Conservation (phyloP, 2,797 vertebrate species). For the Oryzias sinensis region DNA sequence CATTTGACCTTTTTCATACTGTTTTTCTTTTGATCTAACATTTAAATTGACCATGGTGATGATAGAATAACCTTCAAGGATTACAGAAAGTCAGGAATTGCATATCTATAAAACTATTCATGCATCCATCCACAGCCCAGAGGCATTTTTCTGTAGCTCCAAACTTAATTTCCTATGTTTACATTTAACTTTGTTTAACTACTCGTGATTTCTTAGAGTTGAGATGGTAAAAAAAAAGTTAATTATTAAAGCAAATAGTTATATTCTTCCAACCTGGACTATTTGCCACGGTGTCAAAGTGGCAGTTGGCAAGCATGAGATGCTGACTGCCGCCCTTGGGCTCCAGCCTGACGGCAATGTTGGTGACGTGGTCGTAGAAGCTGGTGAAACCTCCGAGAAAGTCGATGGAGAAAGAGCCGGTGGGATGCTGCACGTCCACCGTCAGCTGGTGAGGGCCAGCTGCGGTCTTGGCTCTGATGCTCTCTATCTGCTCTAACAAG, state of each 20-base stretch:
- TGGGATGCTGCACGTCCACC: conserved; percentile 88
- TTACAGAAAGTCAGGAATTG: not conserved
- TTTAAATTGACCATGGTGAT: not conserved
- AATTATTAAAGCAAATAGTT: not conserved
- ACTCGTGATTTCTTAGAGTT: not conserved
- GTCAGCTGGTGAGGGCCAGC: conserved; percentile 78
- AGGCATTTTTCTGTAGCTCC: too few species aligned
- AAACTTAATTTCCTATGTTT: too few species aligned
- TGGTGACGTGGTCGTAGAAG: conserved; percentile 94
- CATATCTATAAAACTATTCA: not conserved
- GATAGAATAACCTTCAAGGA: not conserved
- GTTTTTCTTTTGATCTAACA: not conserved
- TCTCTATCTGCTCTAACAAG: conserved; percentile 86
- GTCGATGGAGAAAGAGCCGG: conserved; percentile 93
- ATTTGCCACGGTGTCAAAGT: conserved; percentile 96
- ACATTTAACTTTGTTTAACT: too few species aligned
- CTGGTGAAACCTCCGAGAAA: conserved; percentile 97
- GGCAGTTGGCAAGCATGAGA: conserved; percentile 93
- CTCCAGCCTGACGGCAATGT: conserved; percentile 89
- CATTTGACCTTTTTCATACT: not conserved
- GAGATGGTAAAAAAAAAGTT: not conserved
- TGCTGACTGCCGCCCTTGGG: conserved; percentile 85
- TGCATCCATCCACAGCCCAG: too few species aligned
- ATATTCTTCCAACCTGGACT: conserved; percentile 81
- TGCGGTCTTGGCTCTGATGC: conserved; percentile 76